These are phyloP conservation scores for Sarcophaga peregrina DNA, from an alignment of 1,140 invertebrate species.

Conservation along the genomic window DNA sequence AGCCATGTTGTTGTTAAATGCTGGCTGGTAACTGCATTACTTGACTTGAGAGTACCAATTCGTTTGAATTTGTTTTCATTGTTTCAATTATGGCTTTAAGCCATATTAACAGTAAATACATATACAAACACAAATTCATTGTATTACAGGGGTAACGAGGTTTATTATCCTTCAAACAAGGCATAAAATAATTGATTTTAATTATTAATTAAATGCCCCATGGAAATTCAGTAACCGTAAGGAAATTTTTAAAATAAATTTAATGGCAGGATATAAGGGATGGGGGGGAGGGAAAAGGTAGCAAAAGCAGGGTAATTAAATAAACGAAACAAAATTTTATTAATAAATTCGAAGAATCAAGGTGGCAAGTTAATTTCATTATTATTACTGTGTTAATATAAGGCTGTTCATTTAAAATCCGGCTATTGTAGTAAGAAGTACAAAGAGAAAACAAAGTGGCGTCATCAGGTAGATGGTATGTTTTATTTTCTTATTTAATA, in stretches of 20 bases:
- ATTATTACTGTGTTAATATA: too few relatives aligned
- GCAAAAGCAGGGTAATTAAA: neutral
- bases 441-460: too few relatives aligned
- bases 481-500: too few relatives aligned
- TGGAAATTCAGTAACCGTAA: neutral
- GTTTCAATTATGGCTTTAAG: neutral
- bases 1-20: neutral
- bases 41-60: neutral
- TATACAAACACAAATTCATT: too few relatives aligned
- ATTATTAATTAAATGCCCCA: slow-evolving; percentile 29
- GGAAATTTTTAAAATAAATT: neutral
- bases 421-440: too few relatives aligned
- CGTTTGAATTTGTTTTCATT: neutral
- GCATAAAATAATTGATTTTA: slow-evolving; percentile 36
- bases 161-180: slow-evolving; percentile 30
- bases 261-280: neutral
- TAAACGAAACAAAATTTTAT: neutral
- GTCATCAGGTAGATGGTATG: too few relatives aligned
- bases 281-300: neutral
- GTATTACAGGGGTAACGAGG: too few relatives aligned
- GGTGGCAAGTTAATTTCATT: too few relatives aligned
- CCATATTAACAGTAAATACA: too few relatives aligned
- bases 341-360: neutral
- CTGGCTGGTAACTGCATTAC: neutral
- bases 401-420: too few relatives aligned